Base-by-base conservation (phyloP, 30 jellyfish, hydroid and myxozoan species). In the Aurelia sp. region DNA sequence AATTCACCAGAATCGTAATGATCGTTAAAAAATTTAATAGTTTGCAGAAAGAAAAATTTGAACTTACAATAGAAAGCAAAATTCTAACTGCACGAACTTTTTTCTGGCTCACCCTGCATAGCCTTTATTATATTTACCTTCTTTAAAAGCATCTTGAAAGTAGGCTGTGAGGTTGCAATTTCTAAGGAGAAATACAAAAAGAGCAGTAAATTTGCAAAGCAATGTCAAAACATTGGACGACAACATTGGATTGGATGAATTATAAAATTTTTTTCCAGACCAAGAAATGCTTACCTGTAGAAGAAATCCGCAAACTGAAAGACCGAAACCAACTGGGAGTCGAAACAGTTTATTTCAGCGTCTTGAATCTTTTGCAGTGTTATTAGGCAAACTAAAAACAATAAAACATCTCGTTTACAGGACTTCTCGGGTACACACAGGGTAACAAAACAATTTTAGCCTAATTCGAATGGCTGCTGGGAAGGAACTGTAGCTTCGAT, bases 221-320 rank as follows among this genome's bases (percentile, higher is more conserved):
- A 44, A 16, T 44, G 55, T 44, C 10, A 0, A 44, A 13, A 13
- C 3, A 1, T 7, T 10, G 13, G 55, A 9, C 8, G 16, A 44
- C 55, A 44, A 44, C 55, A 10, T 44, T 0, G 55, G 3, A 16
- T 0, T 44, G 16, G 7, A 16, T 44, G 10, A 44, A 44, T 5
- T 44, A 8, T 44, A 0, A 2, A 5, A 40, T 3, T 44, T 44
- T 44, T 44, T 44, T 10, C 55, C 9, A 44, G 15, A 44, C 10
- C 15, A 2, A 44, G 13, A 44, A 44, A 44, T 5, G 15, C 73
- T 19, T 66, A 64, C 89, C 89, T 74, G 19, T 85, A 22, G 19
- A 87, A 64, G 76, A 76, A 87, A 13, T 65, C 52, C 3, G 76
- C 86, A 52, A 76, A 77, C 47, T 87, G 89, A 57, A 87, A 87